These are phyloP conservation scores for Tiliqua scincoides DNA, from an alignment of 2,113 vertebrate genomes.

Conservation along the genomic window DNA sequence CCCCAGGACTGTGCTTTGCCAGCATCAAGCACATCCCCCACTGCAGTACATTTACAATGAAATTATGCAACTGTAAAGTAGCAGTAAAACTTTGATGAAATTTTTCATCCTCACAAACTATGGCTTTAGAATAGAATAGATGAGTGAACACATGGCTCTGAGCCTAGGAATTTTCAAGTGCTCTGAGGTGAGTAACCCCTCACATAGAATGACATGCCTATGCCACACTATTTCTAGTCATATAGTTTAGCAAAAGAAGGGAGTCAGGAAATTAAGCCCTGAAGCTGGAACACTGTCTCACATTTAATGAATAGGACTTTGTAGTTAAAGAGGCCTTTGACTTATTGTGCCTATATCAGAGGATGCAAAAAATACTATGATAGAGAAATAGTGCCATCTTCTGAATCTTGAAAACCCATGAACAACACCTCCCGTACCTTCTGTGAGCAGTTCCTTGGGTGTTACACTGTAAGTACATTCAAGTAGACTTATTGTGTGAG, in stretches of 20 bases:
- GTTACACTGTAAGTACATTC: background rate
- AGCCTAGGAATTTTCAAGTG: background rate
- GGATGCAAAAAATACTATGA: background rate
- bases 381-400: conserved; percentile 1
- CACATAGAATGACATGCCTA: background rate
- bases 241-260: background rate
- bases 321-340: background rate
- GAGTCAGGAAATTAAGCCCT: background rate
- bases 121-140: background rate
- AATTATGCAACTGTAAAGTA: background rate
- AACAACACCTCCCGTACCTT: background rate
- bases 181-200: background rate
- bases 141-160: background rate
- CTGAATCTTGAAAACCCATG: background rate
- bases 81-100: background rate
- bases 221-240: background rate
- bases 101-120: background rate
- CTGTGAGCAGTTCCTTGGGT: background rate
- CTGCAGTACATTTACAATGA: background rate
- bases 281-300: background rate
- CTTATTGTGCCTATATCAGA: background rate
- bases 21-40: background rate
- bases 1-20: too few species aligned
- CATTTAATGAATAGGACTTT: background rate
- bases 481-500: background rate